Base-by-base conservation (phyloP, 2,888 invertebrate genomes). In the Rotaria socialis region DNA sequence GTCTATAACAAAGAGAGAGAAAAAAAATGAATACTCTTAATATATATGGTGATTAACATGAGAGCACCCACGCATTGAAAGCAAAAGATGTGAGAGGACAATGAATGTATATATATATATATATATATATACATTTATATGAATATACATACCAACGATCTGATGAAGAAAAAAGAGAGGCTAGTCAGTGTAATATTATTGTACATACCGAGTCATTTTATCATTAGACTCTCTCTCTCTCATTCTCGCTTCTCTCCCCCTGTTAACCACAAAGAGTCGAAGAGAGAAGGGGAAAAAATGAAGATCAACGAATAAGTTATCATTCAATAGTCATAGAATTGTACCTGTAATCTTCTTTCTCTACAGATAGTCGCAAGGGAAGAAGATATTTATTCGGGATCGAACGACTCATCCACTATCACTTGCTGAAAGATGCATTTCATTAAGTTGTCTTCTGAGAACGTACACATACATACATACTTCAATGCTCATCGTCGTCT, bases 371-470 rank as follows among this genome's bases (percentile, higher is more conserved):
- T 67, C 67, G 67, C 67, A 35, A 35, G 67, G 41, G 67, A 67
- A 67, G 67, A 67, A 67, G 67, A 67, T 67, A 67, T 67, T 50
- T 41, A 35, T 67, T 41, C 35, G 35, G 19, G 19, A 67, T 16
- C 16, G 67, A 67, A 41, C 67, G 67, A 80, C 47, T 80, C 47
- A 47, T 80, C 47, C 8, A 80, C 47, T 47, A 47, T 80, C 43
- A 47, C 80, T 47, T 80, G 47, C 43, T 80, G 80, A 80, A 80
- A 80, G 80, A 80, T 80, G 80, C 47, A 80, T 80, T 80, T 80
- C 80, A 80, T 80, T 80, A 80, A 80, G 80, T 80, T 80, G 80
- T 47, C 80, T 80, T 80, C 47, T 43, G 80, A 80, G 80, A 80
- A 67, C 67, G 41, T 27, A 67, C 35, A 19, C 19, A 67, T 24